These are phyloP conservation scores for Stratiomys singularior DNA, from an alignment of 2,888 invertebrate species.

Conservation along the genomic window DNA sequence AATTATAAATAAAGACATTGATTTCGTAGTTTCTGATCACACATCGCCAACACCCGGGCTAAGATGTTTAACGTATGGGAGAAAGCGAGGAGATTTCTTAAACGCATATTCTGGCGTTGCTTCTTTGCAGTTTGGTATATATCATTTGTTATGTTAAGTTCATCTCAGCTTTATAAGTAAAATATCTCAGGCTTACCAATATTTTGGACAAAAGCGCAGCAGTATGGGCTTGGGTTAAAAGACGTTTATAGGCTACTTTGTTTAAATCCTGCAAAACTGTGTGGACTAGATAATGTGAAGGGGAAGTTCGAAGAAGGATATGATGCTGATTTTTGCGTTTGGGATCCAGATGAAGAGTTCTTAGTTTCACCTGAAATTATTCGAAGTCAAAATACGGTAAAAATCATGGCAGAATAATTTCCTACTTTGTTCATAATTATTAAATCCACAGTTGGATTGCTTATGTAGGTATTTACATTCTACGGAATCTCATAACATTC, in stretches of 20 bases:
- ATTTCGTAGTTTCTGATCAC: slow-evolving; percentile 76
- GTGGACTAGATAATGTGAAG: slow-evolving; percentile 71
- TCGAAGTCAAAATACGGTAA: slow-evolving; percentile 76
- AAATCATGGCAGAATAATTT: too few relatives aligned
- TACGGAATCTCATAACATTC: too few relatives aligned
- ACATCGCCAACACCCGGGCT: slow-evolving; percentile 75
- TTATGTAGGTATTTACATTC: too few relatives aligned
- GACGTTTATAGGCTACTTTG: slow-evolving; percentile 72
- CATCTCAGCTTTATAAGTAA: neutral
- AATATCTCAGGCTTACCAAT: slow-evolving; percentile 69
- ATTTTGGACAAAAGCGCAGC: slow-evolving; percentile 74
- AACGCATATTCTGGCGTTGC: slow-evolving; percentile 81
- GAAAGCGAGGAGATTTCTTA: slow-evolving; percentile 71
- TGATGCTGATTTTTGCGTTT: slow-evolving; percentile 79
- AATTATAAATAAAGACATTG: slow-evolving; percentile 69
- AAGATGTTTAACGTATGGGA: slow-evolving; percentile 66
- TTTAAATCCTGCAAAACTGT: slow-evolving; percentile 71
- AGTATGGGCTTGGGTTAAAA: slow-evolving; percentile 68
- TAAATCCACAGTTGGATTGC: too few relatives aligned
- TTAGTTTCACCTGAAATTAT: slow-evolving; percentile 70
- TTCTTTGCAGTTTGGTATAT: slow-evolving; percentile 75
- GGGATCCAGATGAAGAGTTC: slow-evolving; percentile 73
- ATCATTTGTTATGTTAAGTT: neutral
- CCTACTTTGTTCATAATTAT: too few relatives aligned
- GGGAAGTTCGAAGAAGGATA: slow-evolving; percentile 71